Conservation (phyloP, 2,888 invertebrate genomes). For the Mythimna vitellina region DNA sequence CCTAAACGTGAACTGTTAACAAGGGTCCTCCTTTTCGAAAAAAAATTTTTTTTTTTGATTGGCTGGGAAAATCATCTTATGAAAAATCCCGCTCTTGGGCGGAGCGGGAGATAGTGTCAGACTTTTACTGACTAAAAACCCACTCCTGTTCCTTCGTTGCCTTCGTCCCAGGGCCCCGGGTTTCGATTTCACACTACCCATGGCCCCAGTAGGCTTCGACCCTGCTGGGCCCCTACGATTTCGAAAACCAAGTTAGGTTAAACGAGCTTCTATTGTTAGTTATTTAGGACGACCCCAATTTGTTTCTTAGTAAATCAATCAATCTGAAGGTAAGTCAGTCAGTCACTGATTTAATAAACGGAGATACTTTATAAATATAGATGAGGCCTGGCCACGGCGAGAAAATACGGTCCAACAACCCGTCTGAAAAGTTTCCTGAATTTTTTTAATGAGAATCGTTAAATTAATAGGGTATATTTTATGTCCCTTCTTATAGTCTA, state of each 20-base stretch:
- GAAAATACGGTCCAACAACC: background rate
- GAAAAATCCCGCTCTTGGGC: too few species aligned
- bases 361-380: conserved; percentile 12
- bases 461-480: conserved; percentile 50
- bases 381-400: background rate
- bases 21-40: background rate
- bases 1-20: conserved; percentile 3
- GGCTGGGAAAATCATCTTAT: too few species aligned
- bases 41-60: too few species aligned
- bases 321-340: conserved; percentile 12
- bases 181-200: too few species aligned
- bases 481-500: conserved; percentile 46
- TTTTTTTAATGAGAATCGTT: conserved; percentile 44
- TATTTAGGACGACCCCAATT: conserved; percentile 4
- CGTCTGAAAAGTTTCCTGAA: conserved; percentile 12
- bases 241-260: background rate
- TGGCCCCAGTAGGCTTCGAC: too few species aligned
- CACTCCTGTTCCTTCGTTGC: too few species aligned
- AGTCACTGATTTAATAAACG: conserved; percentile 4
- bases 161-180: too few species aligned
- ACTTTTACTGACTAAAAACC: too few species aligned
- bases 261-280: conserved; percentile 16
- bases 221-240: too few species aligned
- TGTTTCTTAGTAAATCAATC: conserved; percentile 34
- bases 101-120: too few species aligned